Evolutionary conservation across 2,113 vertebrate species (phyloP), one percentile per base, ranked within the genome.

Genomic region (Rhinoderma darwinii): DNA sequence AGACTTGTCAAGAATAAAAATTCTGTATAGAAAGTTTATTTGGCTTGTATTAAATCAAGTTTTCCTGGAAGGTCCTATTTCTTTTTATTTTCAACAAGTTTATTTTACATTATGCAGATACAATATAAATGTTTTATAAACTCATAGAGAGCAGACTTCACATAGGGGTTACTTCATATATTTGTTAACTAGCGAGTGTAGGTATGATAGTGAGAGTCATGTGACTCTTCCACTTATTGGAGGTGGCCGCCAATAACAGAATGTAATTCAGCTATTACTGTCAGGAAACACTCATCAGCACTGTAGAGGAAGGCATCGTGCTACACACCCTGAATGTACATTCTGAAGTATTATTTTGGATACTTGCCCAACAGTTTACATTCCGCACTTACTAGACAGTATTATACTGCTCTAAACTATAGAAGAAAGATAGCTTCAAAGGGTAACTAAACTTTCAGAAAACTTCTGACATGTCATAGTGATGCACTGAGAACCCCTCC

Each of bases 271-370:
- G 39, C 73, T 44, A 47, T 14, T n/a, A 15, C 72, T 74, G 27
- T 51, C 47, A 79, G 50, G 76, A 56, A 54, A 25, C 20, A 25
- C 50, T 79, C 50, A 37, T 56, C 50, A 79, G 50, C 32, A 56
- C 10, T n/a, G 76, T 15, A 18, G 50, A 56, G 47, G 76, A 79
- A 79, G 76, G 50, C 18, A 20, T 37, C 4, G 1, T 35, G 50
- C 32, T 56, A 79, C 47, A 79, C 32, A 56, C 32, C 76, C 76
- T 11, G 32, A 79, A 79, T 79, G 20, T 79, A 37, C 30, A 39
- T 78, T 9, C 17, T 78, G 44, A 77, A 78, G 30, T n/a, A n/a
- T 43, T 41, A 39, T n/a, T 47, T 47, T 74, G 37, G 37, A 72
- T 25, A 25, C 20, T 41, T 72, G 68, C 35, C 68, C 68, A 75